Conservation (phyloP, 2,797 vertebrate genomes). For the Acridotheres tristis region DNA sequence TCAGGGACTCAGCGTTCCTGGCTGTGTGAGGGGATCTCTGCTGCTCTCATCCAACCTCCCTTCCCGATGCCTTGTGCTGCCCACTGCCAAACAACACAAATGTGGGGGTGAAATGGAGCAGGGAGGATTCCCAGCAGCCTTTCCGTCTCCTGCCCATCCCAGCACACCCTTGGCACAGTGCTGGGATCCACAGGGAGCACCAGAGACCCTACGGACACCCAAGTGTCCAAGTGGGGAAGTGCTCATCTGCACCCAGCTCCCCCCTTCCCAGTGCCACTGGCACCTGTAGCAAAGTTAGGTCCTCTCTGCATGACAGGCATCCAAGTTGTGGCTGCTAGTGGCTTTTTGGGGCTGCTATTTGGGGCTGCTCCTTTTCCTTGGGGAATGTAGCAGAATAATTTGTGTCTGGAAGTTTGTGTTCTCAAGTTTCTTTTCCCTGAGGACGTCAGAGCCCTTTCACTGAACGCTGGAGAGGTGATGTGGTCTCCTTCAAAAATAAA, state of each 20-base stretch:
- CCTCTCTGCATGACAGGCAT: not conserved
- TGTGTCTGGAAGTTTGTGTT: rapidly evolving
- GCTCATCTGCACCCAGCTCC: not conserved
- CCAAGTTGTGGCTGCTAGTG: rapidly evolving
- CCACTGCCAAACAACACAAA: rapidly evolving
- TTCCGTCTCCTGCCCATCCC: not conserved
- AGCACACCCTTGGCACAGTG: not conserved
- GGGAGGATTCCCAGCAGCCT: rapidly evolving
- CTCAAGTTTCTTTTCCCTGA: not conserved
- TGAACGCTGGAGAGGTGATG: rapidly evolving
- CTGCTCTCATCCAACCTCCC: not conserved
- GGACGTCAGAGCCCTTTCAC: not conserved
- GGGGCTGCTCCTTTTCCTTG: not conserved
- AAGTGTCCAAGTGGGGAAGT: not conserved
- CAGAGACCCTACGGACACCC: not conserved
- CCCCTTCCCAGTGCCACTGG: not conserved
- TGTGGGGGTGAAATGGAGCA: rapidly evolving
- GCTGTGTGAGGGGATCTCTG: not conserved
- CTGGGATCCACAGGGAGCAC: not conserved
- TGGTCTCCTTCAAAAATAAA: not conserved
- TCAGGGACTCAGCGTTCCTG: not conserved
- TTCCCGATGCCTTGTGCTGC: not conserved
- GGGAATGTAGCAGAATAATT: not conserved
- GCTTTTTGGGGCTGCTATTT: rapidly evolving
- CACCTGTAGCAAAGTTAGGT: not conserved